These are phyloP conservation scores for Steinernema scapterisci DNA, from an alignment of 2,888 invertebrate genomes.

Conservation along the genomic window DNA sequence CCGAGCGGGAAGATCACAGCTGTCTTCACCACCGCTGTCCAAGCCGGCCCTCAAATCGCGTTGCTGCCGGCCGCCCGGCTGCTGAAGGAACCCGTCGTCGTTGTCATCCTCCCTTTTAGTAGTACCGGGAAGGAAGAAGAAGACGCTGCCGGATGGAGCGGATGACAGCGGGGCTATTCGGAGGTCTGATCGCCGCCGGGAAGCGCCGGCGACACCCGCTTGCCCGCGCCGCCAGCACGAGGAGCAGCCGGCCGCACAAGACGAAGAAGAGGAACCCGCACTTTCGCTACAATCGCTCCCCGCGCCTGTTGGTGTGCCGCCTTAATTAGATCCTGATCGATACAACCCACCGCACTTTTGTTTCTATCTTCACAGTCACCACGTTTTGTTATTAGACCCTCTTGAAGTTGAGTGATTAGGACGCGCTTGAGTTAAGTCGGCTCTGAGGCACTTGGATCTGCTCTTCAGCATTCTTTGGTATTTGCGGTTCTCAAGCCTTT, in stretches of 20 bases:
- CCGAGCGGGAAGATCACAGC: constrained; percentile 30
- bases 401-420: background rate
- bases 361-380: constrained; percentile 1
- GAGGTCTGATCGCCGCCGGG: background rate
- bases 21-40: too few relatives aligned
- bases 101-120: background rate
- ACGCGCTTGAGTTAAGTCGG: too few relatives aligned
- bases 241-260: too few relatives aligned
- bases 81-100: background rate
- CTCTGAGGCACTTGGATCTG: too few relatives aligned
- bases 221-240: background rate
- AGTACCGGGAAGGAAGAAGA: too few relatives aligned
- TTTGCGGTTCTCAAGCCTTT: background rate
- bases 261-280: background rate
- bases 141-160: too few relatives aligned
- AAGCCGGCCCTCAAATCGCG: background rate
- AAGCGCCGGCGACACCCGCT: background rate
- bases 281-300: constrained; percentile 22
- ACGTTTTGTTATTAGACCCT: background rate
- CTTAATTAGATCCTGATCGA: constrained; percentile 29
- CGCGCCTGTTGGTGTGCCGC: background rate
- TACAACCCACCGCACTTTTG: background rate
- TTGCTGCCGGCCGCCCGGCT: background rate
- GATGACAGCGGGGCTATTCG: too few relatives aligned
- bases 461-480: too few relatives aligned